Evolutionary conservation across 2,888 invertebrate species (phyloP).

Genomic region (Gerris lacustris): DNA sequence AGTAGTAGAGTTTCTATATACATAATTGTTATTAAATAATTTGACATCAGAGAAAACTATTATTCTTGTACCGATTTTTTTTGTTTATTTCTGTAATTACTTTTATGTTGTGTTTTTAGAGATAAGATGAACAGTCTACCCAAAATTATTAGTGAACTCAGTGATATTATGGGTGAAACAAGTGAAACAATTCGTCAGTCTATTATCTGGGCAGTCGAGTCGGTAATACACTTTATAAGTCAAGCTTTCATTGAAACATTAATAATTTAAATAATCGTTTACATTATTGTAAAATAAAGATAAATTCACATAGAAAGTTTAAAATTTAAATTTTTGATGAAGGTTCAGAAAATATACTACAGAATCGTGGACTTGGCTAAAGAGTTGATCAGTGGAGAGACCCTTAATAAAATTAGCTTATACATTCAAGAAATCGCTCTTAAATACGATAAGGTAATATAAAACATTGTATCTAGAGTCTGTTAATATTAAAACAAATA

Average conservation of each 20-base stretch:
- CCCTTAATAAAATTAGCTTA: constrained; percentile 56
- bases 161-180: constrained; percentile 76
- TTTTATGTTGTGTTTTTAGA: constrained; percentile 18
- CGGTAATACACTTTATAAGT: constrained; percentile 36
- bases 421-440: constrained; percentile 56
- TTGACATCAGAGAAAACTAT: too few relatives aligned
- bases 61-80: too few relatives aligned
- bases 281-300: neutral
- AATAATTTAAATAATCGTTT: neutral
- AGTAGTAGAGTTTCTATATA: too few relatives aligned
- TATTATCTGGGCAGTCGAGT: constrained; percentile 58
- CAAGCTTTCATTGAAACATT: neutral
- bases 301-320: neutral
- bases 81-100: too few relatives aligned
- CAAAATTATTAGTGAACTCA: constrained; percentile 66
- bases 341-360: constrained; percentile 24
- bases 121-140: constrained; percentile 59
- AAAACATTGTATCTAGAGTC: neutral
- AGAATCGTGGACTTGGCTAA: constrained; percentile 46
- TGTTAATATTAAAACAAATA: too few relatives aligned
- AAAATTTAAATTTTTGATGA: neutral
- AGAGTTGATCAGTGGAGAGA: constrained; percentile 59
- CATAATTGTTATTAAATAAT: too few relatives aligned
- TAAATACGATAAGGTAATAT: constrained; percentile 53
- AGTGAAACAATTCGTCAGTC: constrained; percentile 65